Evolutionary conservation across 2,888 invertebrate species (phyloP).

Genomic region (Syrista parreyssii): DNA sequence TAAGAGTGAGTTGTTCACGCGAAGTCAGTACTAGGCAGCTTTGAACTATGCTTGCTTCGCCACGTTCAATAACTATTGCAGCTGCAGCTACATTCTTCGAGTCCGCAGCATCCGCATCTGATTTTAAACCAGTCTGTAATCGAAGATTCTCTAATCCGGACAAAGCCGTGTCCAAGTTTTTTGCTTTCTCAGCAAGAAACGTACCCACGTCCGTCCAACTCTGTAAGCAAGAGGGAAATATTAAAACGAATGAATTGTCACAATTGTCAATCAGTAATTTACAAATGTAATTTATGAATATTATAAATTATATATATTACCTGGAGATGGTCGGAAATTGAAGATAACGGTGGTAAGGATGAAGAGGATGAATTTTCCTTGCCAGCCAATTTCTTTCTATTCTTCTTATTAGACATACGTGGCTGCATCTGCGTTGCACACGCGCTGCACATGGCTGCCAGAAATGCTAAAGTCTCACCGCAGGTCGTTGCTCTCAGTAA

Average conservation of each 20-base stretch:
- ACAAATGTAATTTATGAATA: too few species aligned
- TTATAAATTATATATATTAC: slow-evolving; percentile 36
- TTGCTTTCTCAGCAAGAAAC: slow-evolving; percentile 49
- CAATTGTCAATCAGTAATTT: background rate
- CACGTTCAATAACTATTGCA: slow-evolving; percentile 46
- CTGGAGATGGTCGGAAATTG: slow-evolving; percentile 40
- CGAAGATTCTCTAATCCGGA: slow-evolving; percentile 53
- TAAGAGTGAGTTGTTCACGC: slow-evolving; percentile 52
- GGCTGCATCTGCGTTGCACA: slow-evolving; percentile 47
- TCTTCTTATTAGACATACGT: slow-evolving; percentile 50
- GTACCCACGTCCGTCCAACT: slow-evolving; percentile 52
- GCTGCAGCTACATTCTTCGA: slow-evolving; percentile 39
- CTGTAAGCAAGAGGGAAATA: slow-evolving; percentile 39
- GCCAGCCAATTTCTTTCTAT: slow-evolving; percentile 49
- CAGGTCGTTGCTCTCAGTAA: slow-evolving; percentile 61
- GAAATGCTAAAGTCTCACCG: slow-evolving; percentile 58
- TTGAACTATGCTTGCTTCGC: slow-evolving; percentile 53
- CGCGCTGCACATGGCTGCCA: slow-evolving; percentile 56
- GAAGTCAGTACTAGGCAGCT: slow-evolving; percentile 56
- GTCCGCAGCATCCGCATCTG: slow-evolving; percentile 41
- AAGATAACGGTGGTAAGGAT: slow-evolving; percentile 8
- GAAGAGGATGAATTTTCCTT: slow-evolving; percentile 46
- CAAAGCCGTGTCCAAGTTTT: slow-evolving; percentile 48
- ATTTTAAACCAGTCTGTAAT: slow-evolving; percentile 48
- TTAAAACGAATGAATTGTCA: background rate